Base-by-base conservation (phyloP, 2,113 vertebrate species). In the Hypomesus transpacificus region DNA sequence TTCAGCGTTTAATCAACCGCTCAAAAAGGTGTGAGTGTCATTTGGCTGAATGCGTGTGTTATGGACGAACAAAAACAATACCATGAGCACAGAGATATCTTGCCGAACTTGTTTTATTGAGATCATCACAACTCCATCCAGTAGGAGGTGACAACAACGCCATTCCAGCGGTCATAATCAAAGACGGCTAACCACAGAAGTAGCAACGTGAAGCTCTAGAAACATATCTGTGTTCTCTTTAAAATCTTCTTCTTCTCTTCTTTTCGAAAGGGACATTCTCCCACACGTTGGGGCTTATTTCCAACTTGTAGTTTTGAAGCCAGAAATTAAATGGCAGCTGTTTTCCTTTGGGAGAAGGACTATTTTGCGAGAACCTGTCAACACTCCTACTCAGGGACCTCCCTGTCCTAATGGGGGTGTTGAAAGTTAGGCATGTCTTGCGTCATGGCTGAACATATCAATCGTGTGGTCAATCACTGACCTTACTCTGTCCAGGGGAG, bases 251-350 rank as follows among this genome's bases (percentile, higher is more conserved):
- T 77, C 82, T 76, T 84, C 58, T 52, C 80, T 77, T 79, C 79
- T 81, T 11, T 79, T 86, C 66, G 75, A 68, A 14, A 78, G 77
- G 80, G 81, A 84, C 71, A 78, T 76, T 84, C 82, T 85, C 86
- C 82, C 80, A 86, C 86, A 86, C 84, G 86, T 80, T 82, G 64
- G 61, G 69, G 65, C 80, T 79, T 80, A 87, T 83, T 82, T 89
- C 76, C 78, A 88, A 18, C 70, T 70, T 53, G 26, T 46, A 28
- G 20, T 67, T 61, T 79, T 79, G 73, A 58, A 56, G 51, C 86
- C 80, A 82, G 75, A 82, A 82, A 86, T 83, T 73, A 85, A 85
- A 76, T 80, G 76, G 83, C 87, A 87, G 84, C 84, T 88, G 87
- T 86, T 87, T 87, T 80, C 77, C 79, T 79, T 61, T 18, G 79